Conservation (phyloP, 30 jellyfish, hydroid and myxozoan species). For the Aurelia aurita region DNA sequence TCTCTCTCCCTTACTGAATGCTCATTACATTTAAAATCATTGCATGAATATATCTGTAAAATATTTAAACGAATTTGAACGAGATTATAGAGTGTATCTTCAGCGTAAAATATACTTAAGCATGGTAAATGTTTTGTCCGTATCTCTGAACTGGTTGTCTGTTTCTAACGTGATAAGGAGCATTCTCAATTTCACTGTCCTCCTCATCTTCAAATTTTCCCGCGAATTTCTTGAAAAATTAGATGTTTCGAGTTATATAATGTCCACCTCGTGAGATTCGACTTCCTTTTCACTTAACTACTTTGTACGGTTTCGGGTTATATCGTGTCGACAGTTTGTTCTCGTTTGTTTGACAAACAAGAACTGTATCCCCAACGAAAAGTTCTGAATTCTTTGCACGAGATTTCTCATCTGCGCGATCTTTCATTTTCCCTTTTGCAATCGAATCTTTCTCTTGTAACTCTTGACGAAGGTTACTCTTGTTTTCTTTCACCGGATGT, state of each 20-base stretch:
- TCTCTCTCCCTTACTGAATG: too few relatives aligned
- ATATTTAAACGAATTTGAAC: too few relatives aligned
- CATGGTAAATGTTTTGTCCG: too few relatives aligned
- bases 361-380: slow-evolving; percentile 5
- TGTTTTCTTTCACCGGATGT: background rate
- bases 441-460: background rate
- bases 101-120: too few relatives aligned
- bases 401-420: background rate
- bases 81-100: too few relatives aligned
- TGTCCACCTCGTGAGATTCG: background rate
- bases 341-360: slow-evolving; percentile 12
- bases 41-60: too few relatives aligned
- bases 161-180: too few relatives aligned
- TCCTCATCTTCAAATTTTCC: too few relatives aligned
- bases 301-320: slow-evolving; percentile 3
- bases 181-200: too few relatives aligned
- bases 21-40: too few relatives aligned
- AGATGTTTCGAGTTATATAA: background rate
- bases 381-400: background rate
- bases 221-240: too few relatives aligned
- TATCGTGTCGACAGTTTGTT: slow-evolving; percentile 10
- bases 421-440: slow-evolving; percentile 17
- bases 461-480: background rate
- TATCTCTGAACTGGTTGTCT: too few relatives aligned
- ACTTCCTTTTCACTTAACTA: background rate